Percentiles rank a stretch among this genome's conserved stretches.
phyloP scores from a whole-genome alignment of 2,113 vertebrate species.

The Paedocypris sp. region DNA sequence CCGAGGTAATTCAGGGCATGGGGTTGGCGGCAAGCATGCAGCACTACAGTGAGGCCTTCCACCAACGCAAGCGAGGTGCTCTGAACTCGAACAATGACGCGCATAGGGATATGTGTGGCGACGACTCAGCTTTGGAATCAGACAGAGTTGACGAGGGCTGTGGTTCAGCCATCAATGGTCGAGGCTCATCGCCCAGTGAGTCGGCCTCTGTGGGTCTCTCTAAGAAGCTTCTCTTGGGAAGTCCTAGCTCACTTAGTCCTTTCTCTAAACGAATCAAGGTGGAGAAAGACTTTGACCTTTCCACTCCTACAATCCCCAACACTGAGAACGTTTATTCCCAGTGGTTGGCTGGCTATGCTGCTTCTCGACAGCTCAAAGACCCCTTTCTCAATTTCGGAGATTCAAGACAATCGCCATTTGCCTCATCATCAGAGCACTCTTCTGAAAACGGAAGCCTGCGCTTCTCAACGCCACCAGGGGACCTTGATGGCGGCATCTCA shows the following conservation, averaged over 20 bases:
- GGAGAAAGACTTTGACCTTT: slow-evolving; percentile 97
- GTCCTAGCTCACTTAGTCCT: slow-evolving; percentile 92
- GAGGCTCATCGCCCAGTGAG: slow-evolving; percentile 90
- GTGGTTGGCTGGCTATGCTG: slow-evolving; percentile 96
- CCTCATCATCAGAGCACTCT: slow-evolving; percentile 96
- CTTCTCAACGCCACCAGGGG: slow-evolving; percentile 95
- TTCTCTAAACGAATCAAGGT: slow-evolving; percentile 98
- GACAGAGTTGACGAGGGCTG: slow-evolving; percentile 84
- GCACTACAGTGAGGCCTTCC: slow-evolving; percentile 96
- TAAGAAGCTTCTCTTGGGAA: slow-evolving; percentile 96
- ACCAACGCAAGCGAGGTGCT: slow-evolving; percentile 87
- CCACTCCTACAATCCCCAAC: slow-evolving; percentile 91
- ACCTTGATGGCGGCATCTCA: slow-evolving; percentile 92
- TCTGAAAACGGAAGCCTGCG: slow-evolving; percentile 98
- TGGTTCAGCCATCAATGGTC: slow-evolving; percentile 73
- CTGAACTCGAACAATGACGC: slow-evolving; percentile 80
- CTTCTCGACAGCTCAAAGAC: slow-evolving; percentile 97
- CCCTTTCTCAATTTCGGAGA: slow-evolving; percentile 97
- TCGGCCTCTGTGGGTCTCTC: slow-evolving; percentile 87
- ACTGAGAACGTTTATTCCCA: slow-evolving; percentile 98
- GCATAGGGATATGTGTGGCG: slow-evolving; percentile 85
- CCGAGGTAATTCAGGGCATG: slow-evolving; percentile 95
- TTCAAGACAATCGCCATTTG: slow-evolving; percentile 99
- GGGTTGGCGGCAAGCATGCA: slow-evolving; percentile 96
- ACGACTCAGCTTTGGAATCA: slow-evolving; percentile 84